Evolutionary conservation across 1,140 invertebrate species (phyloP), one percentile per base, ranked within the genome.

Genomic region (Rhopalosiphum maidis): DNA sequence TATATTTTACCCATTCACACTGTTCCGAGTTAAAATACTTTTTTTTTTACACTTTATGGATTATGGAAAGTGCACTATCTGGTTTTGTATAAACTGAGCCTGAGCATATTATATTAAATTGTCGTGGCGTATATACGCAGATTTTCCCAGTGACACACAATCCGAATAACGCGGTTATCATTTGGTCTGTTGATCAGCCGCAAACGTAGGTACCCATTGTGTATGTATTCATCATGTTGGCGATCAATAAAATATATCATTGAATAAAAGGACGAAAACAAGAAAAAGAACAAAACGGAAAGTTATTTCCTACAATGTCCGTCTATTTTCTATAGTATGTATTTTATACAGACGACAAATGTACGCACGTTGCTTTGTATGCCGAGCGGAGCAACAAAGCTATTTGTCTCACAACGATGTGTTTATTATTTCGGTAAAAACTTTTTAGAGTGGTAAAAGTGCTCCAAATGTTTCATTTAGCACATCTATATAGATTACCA

Each of bases 391-490:
- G 60, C 15, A n/a, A 77, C 60, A n/a, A 77, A 77, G 30, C 60
- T 77, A 77, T 77, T 77, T 77, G 60, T 77, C 60, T 77, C 60
- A 77, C 30, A 77, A 77, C 60, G 60, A 77, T 77, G 60, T n/a
- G 60, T 77, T 77, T 77, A 77, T 77, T 77, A n/a, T 68, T 77
- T n/a, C 15, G 60, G 30, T 77, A 77, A 77, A n/a, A 77, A 77
- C n/a, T n/a, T 77, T 60, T 77, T 77, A 77, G 30, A 77, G 60
- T n/a, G 60, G 30, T 77, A 77, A 77, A 77, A 77, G 60, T 77
- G 60, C 60, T 77, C 60, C 30, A 77, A 77, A 77, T 77, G 30
- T 77, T 77, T 77, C 60, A 77, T 77, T 77, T 77, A 77, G 30
- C 60, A 77, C 30, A 77, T 77, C 4, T n/a, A 77, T 77, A 77